A percentile compares a stretch with the other conserved stretches of the same genome.
These are phyloP conservation scores for Vidua macroura DNA, from an alignment of 2,113 vertebrate genomes.

Conservation along the genomic window DNA sequence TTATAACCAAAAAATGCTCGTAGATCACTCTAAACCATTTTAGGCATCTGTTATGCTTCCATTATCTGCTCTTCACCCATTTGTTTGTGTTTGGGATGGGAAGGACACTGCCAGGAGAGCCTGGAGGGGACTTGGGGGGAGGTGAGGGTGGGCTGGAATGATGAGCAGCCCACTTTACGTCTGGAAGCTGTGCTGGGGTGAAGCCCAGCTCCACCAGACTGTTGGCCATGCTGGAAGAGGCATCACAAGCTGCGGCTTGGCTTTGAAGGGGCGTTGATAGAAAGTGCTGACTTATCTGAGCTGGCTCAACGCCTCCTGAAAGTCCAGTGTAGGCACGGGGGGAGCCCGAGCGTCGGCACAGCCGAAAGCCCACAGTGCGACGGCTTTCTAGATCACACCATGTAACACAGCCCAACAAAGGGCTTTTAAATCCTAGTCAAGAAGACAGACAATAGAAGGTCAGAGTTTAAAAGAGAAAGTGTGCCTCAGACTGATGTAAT, in stretches of 20 bases:
- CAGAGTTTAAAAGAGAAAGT: constrained; percentile 62
- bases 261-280: not conserved
- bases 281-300: constrained; percentile 27
- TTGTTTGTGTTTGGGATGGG: constrained; percentile 41
- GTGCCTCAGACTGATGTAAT: constrained; percentile 60
- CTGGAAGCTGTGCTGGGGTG: fast-evolving
- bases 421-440: constrained; percentile 58
- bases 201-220: not conserved
- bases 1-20: constrained; percentile 48
- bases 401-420: constrained; percentile 39
- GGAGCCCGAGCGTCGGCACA: not conserved
- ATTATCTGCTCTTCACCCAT: constrained; percentile 11
- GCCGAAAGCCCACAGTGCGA: not conserved
- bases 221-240: not conserved
- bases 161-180: not conserved
- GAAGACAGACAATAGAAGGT: constrained; percentile 61
- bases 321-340: not conserved
- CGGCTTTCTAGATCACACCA: constrained; percentile 26
- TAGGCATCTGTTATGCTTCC: constrained; percentile 22
- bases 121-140: not conserved
- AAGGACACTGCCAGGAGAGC: not conserved
- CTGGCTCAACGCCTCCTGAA: not conserved
- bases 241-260: fast-evolving
- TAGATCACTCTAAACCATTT: constrained; percentile 49
- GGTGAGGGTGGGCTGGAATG: fast-evolving